Evolutionary conservation across 2,113 vertebrate genomes (phyloP).

Genomic region (Litocranius walleri): DNA sequence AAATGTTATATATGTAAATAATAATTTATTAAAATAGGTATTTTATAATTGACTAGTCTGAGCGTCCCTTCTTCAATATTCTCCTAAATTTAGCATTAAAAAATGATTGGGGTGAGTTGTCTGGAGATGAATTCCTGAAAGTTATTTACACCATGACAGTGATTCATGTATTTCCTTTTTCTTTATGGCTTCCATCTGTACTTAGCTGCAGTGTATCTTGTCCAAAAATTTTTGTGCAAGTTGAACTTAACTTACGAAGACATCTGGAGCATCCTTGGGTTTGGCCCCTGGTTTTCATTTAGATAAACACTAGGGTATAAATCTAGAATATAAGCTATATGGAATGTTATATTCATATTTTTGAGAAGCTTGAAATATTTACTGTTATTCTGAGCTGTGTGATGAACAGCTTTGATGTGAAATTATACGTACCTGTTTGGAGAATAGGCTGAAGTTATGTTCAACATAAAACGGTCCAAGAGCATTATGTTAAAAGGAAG

Average conservation of each 20-base stretch:
- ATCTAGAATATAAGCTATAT: constrained; percentile 44
- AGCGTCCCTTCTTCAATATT: not conserved
- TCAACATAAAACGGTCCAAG: not conserved
- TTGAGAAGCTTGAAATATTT: constrained; percentile 33
- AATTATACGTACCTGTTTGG: not conserved
- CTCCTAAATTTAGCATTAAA: constrained; percentile 43
- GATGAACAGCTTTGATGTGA: not conserved
- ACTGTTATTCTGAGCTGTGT: constrained; percentile 15
- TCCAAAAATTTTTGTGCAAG: constrained; percentile 56
- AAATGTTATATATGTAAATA: not conserved
- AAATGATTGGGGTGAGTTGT: constrained; percentile 55
- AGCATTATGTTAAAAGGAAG: constrained; percentile 9
- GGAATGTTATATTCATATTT: constrained; percentile 43
- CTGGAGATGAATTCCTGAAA: constrained; percentile 54
- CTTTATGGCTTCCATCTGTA: constrained; percentile 61
- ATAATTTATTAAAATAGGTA: constrained; percentile 9
- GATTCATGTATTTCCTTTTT: constrained; percentile 57
- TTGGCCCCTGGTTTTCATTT: constrained; percentile 47
- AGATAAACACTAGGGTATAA: constrained; percentile 40
- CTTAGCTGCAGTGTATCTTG: constrained; percentile 44
- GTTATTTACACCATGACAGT: constrained; percentile 55
- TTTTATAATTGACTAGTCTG: not conserved
- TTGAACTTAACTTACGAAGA: constrained; percentile 47
- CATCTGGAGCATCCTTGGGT: constrained; percentile 44
- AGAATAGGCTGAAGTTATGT: not conserved